Conservation (phyloP, 2,888 invertebrate genomes). For the Candidula unifasciata region DNA sequence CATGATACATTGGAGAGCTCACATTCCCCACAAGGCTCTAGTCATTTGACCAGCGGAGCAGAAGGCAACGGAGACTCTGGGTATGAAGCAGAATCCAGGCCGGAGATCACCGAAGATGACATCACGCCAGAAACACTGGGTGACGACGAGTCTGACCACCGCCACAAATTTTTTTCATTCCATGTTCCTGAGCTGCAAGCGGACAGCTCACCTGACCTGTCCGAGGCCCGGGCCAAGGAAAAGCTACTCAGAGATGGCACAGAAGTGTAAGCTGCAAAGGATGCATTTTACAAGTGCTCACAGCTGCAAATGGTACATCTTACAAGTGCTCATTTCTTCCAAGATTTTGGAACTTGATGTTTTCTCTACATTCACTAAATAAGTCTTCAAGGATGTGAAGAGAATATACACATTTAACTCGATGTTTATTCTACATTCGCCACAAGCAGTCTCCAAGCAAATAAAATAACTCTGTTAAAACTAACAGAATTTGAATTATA, state of each 20-base stretch:
- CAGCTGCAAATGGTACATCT: too few relatives aligned
- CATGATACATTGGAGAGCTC: slow-evolving; percentile 37
- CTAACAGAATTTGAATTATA: too few relatives aligned
- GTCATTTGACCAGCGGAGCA: slow-evolving; percentile 50
- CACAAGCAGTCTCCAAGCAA: too few relatives aligned
- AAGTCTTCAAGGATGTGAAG: too few relatives aligned
- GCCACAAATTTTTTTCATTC: slow-evolving; percentile 48
- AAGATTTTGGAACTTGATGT: too few relatives aligned
- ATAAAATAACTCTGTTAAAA: too few relatives aligned
- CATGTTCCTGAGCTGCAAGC: slow-evolving; percentile 45
- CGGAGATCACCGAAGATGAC: slow-evolving; percentile 60
- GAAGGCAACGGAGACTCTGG: slow-evolving; percentile 70
- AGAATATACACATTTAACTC: too few relatives aligned
- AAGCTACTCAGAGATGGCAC: slow-evolving; percentile 43
- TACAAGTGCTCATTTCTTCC: too few relatives aligned
- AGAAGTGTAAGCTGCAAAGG: slow-evolving; percentile 28
- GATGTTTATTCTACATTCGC: too few relatives aligned
- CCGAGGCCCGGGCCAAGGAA: slow-evolving; percentile 37
- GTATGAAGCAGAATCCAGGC: slow-evolving; percentile 70
- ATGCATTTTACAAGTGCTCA: background rate
- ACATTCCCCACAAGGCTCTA: slow-evolving; percentile 49
- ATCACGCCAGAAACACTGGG: slow-evolving; percentile 56
- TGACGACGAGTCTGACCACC: slow-evolving; percentile 52
- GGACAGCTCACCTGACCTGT: slow-evolving; percentile 41
- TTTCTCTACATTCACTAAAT: too few relatives aligned